Conservation (phyloP, 2,797 vertebrate genomes). For the Leptodactylus fallax region DNA sequence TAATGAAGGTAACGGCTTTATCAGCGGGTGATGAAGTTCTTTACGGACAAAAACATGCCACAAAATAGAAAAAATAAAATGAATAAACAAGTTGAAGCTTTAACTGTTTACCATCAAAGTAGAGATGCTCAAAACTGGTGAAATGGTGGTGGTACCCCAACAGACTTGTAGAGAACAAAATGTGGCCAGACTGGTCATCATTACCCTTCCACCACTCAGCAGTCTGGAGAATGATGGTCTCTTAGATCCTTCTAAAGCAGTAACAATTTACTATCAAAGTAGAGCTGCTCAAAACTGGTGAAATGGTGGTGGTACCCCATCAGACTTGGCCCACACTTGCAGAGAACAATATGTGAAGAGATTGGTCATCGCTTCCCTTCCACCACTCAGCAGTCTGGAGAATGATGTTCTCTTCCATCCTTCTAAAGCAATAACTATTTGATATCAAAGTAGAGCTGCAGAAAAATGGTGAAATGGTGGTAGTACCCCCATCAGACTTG, state of each 20-base stretch:
- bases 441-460: too few species aligned
- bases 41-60: background rate
- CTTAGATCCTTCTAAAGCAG: too few species aligned
- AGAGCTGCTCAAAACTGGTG: background rate
- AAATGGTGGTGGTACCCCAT: background rate
- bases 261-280: background rate
- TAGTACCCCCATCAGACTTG: too few species aligned
- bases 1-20: background rate
- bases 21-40: background rate
- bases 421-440: background rate
- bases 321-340: background rate
- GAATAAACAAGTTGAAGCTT: background rate
- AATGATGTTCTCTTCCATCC: background rate
- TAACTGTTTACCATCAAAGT: too few species aligned
- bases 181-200: too few species aligned
- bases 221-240: too few species aligned
- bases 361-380: background rate
- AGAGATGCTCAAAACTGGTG: too few species aligned
- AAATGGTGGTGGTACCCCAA: too few species aligned
- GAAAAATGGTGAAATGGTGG: too few species aligned
- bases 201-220: too few species aligned
- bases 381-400: background rate
- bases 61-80: background rate
- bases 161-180: too few species aligned
- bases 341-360: background rate